Evolutionary conservation across 2,888 invertebrate species (phyloP).

Genomic region (Pristionchus arcanus): DNA sequence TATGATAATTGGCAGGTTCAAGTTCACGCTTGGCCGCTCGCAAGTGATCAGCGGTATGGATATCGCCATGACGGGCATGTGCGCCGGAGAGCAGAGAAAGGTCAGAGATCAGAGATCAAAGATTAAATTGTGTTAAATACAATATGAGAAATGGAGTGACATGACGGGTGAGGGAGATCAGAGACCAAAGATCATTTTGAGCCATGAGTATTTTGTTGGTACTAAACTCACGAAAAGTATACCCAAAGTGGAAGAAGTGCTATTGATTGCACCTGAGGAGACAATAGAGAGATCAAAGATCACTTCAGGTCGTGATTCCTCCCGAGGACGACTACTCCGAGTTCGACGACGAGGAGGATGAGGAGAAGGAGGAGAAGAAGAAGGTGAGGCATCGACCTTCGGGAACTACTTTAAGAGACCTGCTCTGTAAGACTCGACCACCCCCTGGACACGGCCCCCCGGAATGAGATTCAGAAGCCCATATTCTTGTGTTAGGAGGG

Average conservation of each 20-base stretch:
- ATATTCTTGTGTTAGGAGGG: too few species aligned
- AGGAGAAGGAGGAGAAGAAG: conserved; percentile 19
- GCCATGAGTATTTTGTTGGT: too few species aligned
- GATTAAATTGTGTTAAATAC: too few species aligned
- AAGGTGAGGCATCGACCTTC: too few species aligned
- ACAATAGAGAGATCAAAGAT: conserved; percentile 1
- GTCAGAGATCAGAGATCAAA: conserved; percentile 55
- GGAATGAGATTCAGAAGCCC: too few species aligned
- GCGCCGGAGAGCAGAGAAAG: conserved; percentile 75
- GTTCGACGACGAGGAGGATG: conserved; percentile 66
- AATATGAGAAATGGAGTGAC: too few species aligned
- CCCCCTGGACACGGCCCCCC: too few species aligned
- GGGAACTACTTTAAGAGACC: too few species aligned
- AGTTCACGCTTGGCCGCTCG: conserved; percentile 74
- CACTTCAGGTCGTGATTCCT: conserved; percentile 70
- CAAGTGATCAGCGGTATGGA: conserved; percentile 78
- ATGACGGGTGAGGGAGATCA: neutral
- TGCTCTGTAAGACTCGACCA: too few species aligned
- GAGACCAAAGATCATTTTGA: too few species aligned
- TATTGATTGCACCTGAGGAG: neutral
- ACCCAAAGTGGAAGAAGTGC: too few species aligned
- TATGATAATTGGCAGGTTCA: conserved; percentile 67
- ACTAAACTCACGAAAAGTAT: too few species aligned
- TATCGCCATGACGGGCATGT: conserved; percentile 73
- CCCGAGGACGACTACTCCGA: conserved; percentile 75